Evolutionary conservation across 2,888 invertebrate species (phyloP), one percentile per base, ranked within the genome.

Genomic region (Chloroclystis v-ata): DNA sequence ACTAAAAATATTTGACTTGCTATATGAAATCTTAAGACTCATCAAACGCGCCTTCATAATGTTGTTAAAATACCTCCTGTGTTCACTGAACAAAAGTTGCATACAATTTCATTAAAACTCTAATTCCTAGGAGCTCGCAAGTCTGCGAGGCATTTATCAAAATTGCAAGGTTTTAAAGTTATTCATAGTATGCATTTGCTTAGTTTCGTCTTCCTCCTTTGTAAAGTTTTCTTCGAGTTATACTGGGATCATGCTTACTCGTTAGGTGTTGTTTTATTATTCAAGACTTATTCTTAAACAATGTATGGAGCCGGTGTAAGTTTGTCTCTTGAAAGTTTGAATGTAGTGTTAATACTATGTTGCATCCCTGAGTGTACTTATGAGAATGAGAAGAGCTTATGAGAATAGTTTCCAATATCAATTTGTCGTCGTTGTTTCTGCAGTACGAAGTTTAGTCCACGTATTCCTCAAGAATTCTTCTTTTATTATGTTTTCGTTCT

Each of bases 101-200:
- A n/a, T 29, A 11, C 37, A 10, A 25, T 28, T 37, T 37, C 30
- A 9, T 37, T 46, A 35, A 16, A 26, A 42, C 45, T 43, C 25
- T 29, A 33, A 49, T 42, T 41, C 38, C 41, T 42, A 33, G 32
- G 28, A 49, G 13, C 32, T 47, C 11, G 32, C 32, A 32, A 37
- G 20, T 12, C 37, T 28, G 37, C 37, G 24, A 37, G 11, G 42
- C 28, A 43, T 43, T 43, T 35, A 43, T 43, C 35, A 33, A 35
- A 35, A 43, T 41, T 37, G 10, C 25, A 20, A 25, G 14, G 24
- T 29, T 32, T 30, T 29, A n/a, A 45, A 39, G 28, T 43, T 28
- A 42, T 35, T 14, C 26, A 1, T 14, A 28, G 35, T 35, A 13
- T 35, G 20, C 26, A 16, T 42, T 33, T 16, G 26, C 35, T 35